Evolutionary conservation across 2,113 vertebrate species (phyloP).

Genomic region (Stomatorhinus ivindoensis): DNA sequence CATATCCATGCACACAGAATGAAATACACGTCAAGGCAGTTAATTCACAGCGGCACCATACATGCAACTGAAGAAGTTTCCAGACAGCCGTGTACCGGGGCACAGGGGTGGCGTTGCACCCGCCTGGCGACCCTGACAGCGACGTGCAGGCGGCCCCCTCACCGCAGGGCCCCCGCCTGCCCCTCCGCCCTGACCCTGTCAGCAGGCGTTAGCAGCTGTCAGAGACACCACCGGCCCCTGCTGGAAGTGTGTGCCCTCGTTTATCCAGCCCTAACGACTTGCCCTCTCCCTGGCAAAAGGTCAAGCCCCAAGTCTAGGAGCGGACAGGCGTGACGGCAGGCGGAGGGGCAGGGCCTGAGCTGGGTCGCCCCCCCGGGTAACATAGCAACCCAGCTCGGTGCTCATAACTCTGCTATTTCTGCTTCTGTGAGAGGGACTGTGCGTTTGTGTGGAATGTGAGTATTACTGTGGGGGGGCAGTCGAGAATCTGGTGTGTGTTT

Average conservation of each 20-base stretch:
- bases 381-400: background rate
- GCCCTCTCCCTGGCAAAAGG: background rate
- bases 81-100: background rate
- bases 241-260: background rate
- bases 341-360: background rate
- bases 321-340: slow-evolving; percentile 2
- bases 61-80: background rate
- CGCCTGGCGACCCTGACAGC: background rate
- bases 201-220: background rate
- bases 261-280: slow-evolving; percentile 8
- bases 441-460: background rate
- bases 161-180: background rate
- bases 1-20: too few species aligned
- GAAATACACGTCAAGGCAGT: background rate
- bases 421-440: background rate
- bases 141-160: too few species aligned
- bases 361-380: background rate
- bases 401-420: background rate
- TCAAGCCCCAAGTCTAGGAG: background rate
- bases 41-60: background rate
- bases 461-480: background rate
- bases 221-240: background rate
- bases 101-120: background rate
- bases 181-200: background rate
- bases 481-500: background rate